phyloP scores from a whole-genome alignment of 2,797 vertebrate genomes.

The Nothura maculosa region DNA sequence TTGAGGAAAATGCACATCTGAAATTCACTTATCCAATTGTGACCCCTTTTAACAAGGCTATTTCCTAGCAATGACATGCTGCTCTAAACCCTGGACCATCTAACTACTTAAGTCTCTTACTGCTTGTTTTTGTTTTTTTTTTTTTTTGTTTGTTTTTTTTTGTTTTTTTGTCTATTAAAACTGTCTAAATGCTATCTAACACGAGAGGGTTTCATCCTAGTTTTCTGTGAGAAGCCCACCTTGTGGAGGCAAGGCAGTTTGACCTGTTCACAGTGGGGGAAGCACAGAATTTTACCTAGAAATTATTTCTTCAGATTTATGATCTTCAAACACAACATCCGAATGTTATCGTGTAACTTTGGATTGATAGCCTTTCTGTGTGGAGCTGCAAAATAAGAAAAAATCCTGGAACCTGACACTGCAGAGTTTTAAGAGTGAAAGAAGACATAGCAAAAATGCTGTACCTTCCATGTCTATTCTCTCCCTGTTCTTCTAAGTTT shows the following conservation, averaged over 20 bases:
- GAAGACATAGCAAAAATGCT: background rate
- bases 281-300: background rate
- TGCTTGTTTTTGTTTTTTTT: background rate
- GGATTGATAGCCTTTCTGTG: background rate
- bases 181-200: background rate
- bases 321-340: background rate
- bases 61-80: background rate
- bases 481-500: background rate
- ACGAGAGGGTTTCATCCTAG: accelerated
- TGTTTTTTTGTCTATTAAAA: background rate
- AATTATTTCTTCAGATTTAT: background rate
- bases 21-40: background rate
- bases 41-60: background rate
- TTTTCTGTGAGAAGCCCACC: background rate
- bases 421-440: background rate
- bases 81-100: background rate
- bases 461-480: background rate
- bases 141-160: too few relatives aligned
- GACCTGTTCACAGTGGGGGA: background rate
- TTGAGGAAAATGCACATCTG: constrained; percentile 5
- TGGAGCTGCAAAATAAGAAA: background rate
- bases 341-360: background rate
- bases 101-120: too few relatives aligned
- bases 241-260: background rate
- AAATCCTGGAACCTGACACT: background rate